Evolutionary conservation across 2,888 invertebrate species (phyloP), one percentile per base, ranked within the genome.

Genomic region (Cephus pygmeus): DNA sequence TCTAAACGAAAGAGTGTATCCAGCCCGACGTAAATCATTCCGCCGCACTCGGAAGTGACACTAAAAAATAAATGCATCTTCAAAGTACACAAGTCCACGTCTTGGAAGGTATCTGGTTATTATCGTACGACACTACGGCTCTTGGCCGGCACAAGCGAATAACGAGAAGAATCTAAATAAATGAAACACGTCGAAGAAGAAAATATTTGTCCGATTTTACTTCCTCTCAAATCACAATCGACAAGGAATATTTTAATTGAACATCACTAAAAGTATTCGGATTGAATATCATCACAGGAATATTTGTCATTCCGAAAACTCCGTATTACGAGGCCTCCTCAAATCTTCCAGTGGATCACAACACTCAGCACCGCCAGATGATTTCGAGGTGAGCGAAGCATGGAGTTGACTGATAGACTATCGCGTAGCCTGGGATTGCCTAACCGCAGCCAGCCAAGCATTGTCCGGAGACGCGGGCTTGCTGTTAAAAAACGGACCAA

Each of bases 321-420:
- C 34, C 31, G 36, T 33, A 73, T 78, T 76, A 78, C 78, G 75
- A 73, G 33, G 69, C 4, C 15, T 35, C 69, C 75, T 76, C 75
- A 77, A 33, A 78, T 82, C 68, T 75, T 76, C 23, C 36, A 75
- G 69, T 40, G 69, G 69, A 74, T 80, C 84, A 79, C 82, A 77
- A 80, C 79, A 82, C 81, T 79, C 69, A 69, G 71, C 76, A 77
- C 77, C 79, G 81, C 79, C 79, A 77, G 85, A 88, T 86, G 89
- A 86, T 83, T 88, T 85, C 80, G 85, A 88, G 76, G 71, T 73
- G 83, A 85, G 85, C 87, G 84, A 85, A 85, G 86, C 86, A 85
- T 86, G 87, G 83, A 87, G 86, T 88, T 85, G 85, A 90, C 89
- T 90, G 90, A 89, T 90, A 90, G 88, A 90, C 86, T 90, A 90